Conservation (phyloP, 2,113 vertebrate species). For the Recurvirostra avosetta region DNA sequence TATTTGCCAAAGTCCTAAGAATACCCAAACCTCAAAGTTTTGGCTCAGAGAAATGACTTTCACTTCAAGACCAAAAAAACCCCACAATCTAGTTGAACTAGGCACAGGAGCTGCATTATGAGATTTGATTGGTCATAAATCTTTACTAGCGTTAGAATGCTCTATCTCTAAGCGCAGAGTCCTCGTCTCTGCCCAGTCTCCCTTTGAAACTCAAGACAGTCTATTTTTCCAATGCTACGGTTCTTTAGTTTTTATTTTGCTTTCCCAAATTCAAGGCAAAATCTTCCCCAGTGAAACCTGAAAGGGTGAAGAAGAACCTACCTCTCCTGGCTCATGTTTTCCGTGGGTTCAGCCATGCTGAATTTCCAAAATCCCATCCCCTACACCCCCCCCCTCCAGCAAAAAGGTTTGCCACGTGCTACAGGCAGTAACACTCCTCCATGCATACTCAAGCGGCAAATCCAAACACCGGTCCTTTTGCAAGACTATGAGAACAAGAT, state of each 20-base stretch:
- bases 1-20: background rate
- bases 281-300: background rate
- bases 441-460: background rate
- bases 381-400: background rate
- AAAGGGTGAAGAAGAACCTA: background rate
- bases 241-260: background rate
- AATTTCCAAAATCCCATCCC: background rate
- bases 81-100: background rate
- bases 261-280: background rate
- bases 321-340: background rate
- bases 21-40: background rate
- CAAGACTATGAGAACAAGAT: rapidly evolving
- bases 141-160: background rate
- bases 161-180: background rate
- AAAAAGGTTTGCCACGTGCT: background rate
- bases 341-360: background rate
- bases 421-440: background rate
- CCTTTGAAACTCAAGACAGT: background rate
- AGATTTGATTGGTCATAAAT: background rate
- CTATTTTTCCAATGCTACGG: background rate
- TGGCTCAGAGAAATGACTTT: background rate
- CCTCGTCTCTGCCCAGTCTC: background rate
- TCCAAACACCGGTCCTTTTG: background rate
- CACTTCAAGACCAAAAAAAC: background rate
- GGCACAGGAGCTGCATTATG: background rate